Conservation (phyloP, 2,888 invertebrate species). For the Xestia ashworthii region DNA sequence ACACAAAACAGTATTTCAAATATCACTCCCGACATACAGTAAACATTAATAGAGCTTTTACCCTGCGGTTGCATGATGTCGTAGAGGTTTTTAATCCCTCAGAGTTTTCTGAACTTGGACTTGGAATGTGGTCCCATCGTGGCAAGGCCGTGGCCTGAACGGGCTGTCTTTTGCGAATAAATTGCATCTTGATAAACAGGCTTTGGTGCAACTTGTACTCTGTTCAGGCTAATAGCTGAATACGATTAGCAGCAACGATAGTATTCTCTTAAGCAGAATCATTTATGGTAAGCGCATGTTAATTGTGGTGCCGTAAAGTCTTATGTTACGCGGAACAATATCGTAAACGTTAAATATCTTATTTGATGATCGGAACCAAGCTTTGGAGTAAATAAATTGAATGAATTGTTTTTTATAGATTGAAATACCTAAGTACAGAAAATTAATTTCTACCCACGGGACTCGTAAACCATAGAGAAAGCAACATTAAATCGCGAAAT, state of each 20-base stretch:
- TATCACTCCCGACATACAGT: constrained; percentile 10
- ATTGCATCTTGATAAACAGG: constrained; percentile 85
- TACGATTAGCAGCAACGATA: constrained; percentile 80
- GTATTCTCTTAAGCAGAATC: constrained; percentile 79
- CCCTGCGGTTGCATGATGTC: constrained; percentile 48
- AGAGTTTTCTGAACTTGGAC: constrained; percentile 82
- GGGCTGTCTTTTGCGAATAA: constrained; percentile 87
- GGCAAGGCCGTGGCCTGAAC: constrained; percentile 83
- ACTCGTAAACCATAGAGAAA: constrained; percentile 19
- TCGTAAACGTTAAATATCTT: constrained; percentile 28
- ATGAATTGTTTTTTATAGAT: constrained; percentile 13
- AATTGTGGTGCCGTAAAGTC: constrained; percentile 62
- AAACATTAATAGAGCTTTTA: constrained; percentile 21
- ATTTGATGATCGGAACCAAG: neutral
- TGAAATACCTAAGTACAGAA: neutral
- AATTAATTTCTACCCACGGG: neutral
- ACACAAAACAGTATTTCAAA: neutral
- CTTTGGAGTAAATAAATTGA: constrained; percentile 1
- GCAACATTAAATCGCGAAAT: constrained; percentile 18
- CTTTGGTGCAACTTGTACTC: constrained; percentile 75
- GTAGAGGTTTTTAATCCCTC: constrained; percentile 79
- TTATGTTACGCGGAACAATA: constrained; percentile 39
- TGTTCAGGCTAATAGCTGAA: constrained; percentile 80
- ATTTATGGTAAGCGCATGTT: constrained; percentile 72
- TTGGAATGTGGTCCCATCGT: constrained; percentile 84